phyloP scores from a whole-genome alignment of 2,113 vertebrate species.

The Epinephelus lanceolatus region DNA sequence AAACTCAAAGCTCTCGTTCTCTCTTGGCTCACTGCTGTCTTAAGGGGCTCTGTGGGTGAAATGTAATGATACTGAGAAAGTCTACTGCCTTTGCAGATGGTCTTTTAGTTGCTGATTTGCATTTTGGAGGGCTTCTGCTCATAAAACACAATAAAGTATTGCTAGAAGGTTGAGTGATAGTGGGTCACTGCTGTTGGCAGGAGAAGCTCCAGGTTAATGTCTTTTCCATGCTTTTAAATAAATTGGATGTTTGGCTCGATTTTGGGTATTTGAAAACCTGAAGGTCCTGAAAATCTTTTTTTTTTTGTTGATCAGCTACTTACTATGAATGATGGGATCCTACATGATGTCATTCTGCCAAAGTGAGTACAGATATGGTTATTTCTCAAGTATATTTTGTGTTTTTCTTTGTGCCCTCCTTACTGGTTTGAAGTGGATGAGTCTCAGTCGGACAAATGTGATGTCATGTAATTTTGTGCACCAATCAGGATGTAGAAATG shows the following conservation, averaged over 20 bases:
- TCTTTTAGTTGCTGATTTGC: not conserved
- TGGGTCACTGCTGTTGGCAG: not conserved
- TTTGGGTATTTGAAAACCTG: not conserved
- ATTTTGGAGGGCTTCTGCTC: not conserved
- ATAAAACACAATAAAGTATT: not conserved
- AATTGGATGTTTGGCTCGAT: not conserved
- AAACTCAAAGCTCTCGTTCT: constrained; percentile 10
- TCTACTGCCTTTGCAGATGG: not conserved
- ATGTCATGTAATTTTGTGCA: too few species aligned
- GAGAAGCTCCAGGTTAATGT: not conserved
- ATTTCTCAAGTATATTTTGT: not conserved
- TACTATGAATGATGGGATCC: too few species aligned
- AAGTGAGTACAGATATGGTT: not conserved
- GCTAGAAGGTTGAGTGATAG: not conserved
- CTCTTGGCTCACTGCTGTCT: constrained; percentile 4
- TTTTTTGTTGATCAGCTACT: not conserved
- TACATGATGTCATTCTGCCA: too few species aligned
- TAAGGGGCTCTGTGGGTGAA: not conserved
- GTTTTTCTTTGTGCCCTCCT: too few species aligned
- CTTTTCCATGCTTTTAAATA: not conserved
- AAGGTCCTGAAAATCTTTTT: not conserved
- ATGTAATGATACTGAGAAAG: constrained; percentile 2
- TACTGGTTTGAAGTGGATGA: too few species aligned
- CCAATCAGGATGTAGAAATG: too few species aligned
- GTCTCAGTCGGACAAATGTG: too few species aligned